Evolutionary conservation across 2,113 vertebrate species (phyloP).

Genomic region (Oreochromis spilurus): DNA sequence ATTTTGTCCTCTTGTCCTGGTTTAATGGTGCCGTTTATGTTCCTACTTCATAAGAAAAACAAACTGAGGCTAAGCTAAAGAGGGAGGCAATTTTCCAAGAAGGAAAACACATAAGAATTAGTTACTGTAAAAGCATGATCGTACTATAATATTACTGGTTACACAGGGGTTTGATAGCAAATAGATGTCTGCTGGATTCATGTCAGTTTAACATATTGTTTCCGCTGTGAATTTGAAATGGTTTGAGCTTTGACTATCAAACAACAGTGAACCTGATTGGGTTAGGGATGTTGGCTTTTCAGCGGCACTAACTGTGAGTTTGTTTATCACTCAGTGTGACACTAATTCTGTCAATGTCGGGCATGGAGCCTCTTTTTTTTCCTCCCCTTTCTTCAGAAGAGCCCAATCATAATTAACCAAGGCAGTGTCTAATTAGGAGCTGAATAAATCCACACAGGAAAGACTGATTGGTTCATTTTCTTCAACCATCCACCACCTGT

Average conservation of each 20-base stretch:
- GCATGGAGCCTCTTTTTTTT: conserved; percentile 12
- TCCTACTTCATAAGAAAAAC: neutral
- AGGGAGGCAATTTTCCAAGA: neutral
- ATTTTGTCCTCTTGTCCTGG: neutral
- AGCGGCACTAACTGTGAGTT: conserved; percentile 27
- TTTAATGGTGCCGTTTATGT: neutral
- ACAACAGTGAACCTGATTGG: conserved; percentile 15
- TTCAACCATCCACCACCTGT: conserved; percentile 77
- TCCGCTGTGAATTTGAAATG: neutral
- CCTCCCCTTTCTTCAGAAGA: conserved; percentile 44
- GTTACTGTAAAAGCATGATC: neutral
- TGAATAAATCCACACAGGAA: conserved; percentile 76
- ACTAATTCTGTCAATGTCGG: conserved; percentile 62
- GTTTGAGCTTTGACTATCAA: neutral
- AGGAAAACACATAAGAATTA: neutral
- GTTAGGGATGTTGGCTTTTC: conserved; percentile 9
- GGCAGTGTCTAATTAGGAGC: conserved; percentile 78
- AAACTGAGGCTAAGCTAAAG: neutral
- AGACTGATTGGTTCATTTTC: conserved; percentile 80
- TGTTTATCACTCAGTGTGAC: conserved; percentile 68
- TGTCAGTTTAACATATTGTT: neutral
- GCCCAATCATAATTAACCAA: conserved; percentile 79
- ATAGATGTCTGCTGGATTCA: neutral
- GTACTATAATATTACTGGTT: neutral
- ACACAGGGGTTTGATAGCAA: neutral